phyloP scores from a whole-genome alignment of 2,888 invertebrate genomes.

The Branchipolynoe longqiensis region DNA sequence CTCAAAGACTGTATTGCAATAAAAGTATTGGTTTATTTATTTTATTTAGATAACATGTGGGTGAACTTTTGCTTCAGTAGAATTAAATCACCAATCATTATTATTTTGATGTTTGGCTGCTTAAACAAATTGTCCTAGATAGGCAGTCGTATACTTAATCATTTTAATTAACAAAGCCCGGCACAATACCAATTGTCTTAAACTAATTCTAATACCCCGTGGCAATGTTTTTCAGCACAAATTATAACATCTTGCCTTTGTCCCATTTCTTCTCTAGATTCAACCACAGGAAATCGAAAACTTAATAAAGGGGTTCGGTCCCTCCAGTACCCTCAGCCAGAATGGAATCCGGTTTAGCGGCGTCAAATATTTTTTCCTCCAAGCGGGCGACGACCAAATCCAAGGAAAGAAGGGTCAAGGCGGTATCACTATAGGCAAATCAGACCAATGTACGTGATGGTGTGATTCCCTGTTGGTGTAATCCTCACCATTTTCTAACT shows the following conservation, averaged over 20 bases:
- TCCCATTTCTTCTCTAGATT: neutral
- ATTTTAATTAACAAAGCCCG: neutral
- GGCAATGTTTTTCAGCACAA: neutral
- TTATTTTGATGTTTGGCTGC: neutral
- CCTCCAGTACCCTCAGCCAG: neutral
- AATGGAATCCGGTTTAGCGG: neutral
- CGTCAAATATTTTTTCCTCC: slow-evolving; percentile 29
- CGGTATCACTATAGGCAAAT: slow-evolving; percentile 15
- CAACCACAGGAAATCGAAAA: neutral
- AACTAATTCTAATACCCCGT: neutral
- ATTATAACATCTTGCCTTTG: neutral
- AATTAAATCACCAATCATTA: neutral
- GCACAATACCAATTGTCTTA: neutral
- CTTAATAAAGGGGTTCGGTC: neutral
- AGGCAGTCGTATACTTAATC: neutral
- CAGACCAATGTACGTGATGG: neutral
- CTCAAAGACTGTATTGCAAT: neutral
- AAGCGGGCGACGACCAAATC: neutral
- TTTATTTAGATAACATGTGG: no score
- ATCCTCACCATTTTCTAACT: no score
- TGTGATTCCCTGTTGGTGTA: neutral
- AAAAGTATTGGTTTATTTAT: neutral
- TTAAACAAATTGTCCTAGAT: no score
- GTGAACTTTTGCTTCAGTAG: neutral
- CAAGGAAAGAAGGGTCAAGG: slow-evolving; percentile 13